Evolutionary conservation across 2,113 vertebrate genomes (phyloP).

Genomic region (Seriola quinqueradiata): DNA sequence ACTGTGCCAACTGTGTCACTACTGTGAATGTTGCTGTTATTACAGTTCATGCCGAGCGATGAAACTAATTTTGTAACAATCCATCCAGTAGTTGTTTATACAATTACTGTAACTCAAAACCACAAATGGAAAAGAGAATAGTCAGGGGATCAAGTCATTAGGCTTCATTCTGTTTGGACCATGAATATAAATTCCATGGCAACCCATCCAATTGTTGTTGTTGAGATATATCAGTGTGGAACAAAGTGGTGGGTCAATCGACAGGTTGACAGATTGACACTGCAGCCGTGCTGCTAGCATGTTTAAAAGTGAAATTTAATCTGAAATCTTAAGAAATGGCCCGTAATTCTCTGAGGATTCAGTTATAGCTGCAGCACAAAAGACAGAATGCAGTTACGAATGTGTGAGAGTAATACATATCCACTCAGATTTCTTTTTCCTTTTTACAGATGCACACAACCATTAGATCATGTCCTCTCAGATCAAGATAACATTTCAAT

Average conservation of each 20-base stretch:
- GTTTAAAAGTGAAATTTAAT: no score
- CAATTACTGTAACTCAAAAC: background rate
- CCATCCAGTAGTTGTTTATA: background rate
- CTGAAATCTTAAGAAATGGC: background rate
- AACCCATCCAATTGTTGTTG: no score
- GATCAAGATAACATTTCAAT: background rate
- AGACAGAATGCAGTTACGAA: background rate
- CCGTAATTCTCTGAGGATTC: background rate
- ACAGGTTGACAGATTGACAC: no score
- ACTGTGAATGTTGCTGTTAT: no score
- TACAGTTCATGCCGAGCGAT: background rate
- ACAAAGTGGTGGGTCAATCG: no score
- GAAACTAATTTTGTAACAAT: background rate
- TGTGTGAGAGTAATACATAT: background rate
- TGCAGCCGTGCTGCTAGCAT: no score
- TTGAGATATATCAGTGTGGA: no score
- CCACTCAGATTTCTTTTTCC: background rate
- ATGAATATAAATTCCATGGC: background rate
- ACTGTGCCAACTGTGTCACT: no score
- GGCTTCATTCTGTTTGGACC: background rate
- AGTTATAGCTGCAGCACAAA: background rate
- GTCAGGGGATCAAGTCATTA: background rate
- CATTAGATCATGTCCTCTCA: background rate
- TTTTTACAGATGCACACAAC: background rate
- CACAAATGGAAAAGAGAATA: background rate